Conservation (phyloP, 2,113 vertebrate species). For the Saccopteryx bilineata region DNA sequence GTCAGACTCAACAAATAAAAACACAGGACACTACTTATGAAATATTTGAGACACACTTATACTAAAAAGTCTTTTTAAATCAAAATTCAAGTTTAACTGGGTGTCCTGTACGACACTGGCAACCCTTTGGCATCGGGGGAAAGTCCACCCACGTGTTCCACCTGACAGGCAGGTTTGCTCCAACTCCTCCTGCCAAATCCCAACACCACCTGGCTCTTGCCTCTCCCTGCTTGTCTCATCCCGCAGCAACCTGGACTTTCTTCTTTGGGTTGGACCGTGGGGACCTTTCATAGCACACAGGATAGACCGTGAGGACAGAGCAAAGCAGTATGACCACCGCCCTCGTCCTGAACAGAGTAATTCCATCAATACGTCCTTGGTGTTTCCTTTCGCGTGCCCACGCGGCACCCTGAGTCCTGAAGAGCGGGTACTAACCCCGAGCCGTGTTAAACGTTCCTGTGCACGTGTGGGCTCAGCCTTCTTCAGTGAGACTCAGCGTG, state of each 20-base stretch:
- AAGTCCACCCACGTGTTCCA: background rate
- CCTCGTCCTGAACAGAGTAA: background rate
- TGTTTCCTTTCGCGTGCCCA: background rate
- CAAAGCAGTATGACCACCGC: background rate
- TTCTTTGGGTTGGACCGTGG: background rate
- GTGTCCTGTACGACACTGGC: background rate
- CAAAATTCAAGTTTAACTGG: background rate
- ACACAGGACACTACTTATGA: fast-evolving
- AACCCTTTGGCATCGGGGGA: no score
- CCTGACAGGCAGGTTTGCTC: background rate
- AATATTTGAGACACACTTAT: background rate
- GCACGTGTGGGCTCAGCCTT: background rate
- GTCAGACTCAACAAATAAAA: conserved; percentile 13
- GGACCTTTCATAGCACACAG: background rate
- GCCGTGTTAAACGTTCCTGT: background rate
- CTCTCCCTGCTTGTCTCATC: fast-evolving
- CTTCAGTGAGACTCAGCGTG: background rate
- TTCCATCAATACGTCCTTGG: background rate
- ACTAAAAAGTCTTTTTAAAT: background rate
- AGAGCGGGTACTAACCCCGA: background rate
- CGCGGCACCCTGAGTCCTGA: background rate
- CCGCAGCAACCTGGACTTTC: background rate
- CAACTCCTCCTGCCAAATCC: background rate
- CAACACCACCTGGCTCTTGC: background rate
- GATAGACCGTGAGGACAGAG: background rate